Evolutionary conservation across 2,888 invertebrate species (phyloP), one percentile per base, ranked within the genome.

Genomic region (Amphipyra berbera): DNA sequence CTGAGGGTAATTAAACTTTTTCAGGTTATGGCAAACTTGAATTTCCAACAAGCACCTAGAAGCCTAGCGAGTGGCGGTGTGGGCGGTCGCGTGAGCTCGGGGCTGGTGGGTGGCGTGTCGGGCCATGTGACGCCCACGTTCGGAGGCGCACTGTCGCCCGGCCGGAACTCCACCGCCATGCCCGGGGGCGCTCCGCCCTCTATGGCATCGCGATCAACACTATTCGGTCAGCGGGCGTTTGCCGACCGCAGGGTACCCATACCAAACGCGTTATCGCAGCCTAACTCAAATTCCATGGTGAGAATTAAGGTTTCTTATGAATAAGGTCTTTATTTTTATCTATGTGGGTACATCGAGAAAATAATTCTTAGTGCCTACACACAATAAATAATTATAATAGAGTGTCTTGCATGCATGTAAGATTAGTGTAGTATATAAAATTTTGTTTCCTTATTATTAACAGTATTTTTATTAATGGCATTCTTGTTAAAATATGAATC

Each of bases 21-120:
- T 12, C 94, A 96, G 97, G 97, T 97, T 96, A 98, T 98, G 98
- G 98, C 98, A 96, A 98, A 98, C 96, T 96, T 98, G 96, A 98
- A 98, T 96, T 97, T 98, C 95, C 97, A 97, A 94, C 97, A 97
- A 95, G 97, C 97, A 85, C 97, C 98, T 94, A 96, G 98, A 95
- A 98, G 97, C 96, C 97, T 98, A 95, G 97, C 97, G 92, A 97
- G 97, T 94, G 96, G 95, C 82, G 92, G 95, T 66, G 93, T 95
- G 69, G 94, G 94, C 46, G 89, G 95, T 87, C 89, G 96, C 85
- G 94, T 94, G 42, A 88, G 94, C 78, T 90, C 97, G 75, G 97
- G 97, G 88, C 96, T 97, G 90, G 98, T 97, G 91, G 97, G 97
- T 85, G 97, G 97, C 88, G 96, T 93, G 13, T 92, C 94, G 9